Percentiles rank a stretch among this genome's conserved stretches.
phyloP scores from a whole-genome alignment of 1,140 invertebrate species.

The Pomacea maculata region DNA sequence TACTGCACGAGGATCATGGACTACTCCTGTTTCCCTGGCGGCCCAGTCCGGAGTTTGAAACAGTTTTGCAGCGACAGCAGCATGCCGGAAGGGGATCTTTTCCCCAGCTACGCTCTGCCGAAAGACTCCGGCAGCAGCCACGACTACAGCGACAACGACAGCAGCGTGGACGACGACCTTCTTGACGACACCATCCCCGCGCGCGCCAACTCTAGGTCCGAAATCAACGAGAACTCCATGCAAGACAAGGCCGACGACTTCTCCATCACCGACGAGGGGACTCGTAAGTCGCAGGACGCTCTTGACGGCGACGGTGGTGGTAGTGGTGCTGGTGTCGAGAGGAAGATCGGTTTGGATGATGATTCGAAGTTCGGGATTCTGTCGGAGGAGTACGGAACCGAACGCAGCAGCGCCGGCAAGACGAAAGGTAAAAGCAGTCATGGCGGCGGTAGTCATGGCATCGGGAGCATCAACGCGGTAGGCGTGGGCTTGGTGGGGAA shows the following conservation, averaged over 20 bases:
- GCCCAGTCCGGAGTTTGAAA: constrained; percentile 11
- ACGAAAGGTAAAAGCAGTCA: constrained; percentile 3
- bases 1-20: not conserved
- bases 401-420: constrained; percentile 18
- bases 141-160: constrained; percentile 9
- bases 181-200: not conserved
- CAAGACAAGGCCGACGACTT: not conserved
- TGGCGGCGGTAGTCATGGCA: not conserved
- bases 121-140: constrained; percentile 15
- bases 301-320: not conserved
- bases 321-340: not conserved
- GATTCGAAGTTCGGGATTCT: constrained; percentile 8
- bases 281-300: too few relatives aligned
- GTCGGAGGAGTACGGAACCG: not conserved
- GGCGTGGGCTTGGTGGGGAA: constrained; percentile 12
- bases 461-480: not conserved
- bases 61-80: constrained; percentile 21
- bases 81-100: constrained; percentile 16
- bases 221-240: not conserved
- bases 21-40: constrained; percentile 13
- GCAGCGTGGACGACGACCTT: not conserved
- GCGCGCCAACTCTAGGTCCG: too few relatives aligned
- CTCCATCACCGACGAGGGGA: too few relatives aligned
- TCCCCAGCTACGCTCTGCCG: constrained; percentile 19
- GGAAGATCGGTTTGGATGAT: constrained; percentile 19